These are phyloP conservation scores for Darevskia nairensis DNA, from an alignment of 2,797 vertebrate species.

Conservation along the genomic window DNA sequence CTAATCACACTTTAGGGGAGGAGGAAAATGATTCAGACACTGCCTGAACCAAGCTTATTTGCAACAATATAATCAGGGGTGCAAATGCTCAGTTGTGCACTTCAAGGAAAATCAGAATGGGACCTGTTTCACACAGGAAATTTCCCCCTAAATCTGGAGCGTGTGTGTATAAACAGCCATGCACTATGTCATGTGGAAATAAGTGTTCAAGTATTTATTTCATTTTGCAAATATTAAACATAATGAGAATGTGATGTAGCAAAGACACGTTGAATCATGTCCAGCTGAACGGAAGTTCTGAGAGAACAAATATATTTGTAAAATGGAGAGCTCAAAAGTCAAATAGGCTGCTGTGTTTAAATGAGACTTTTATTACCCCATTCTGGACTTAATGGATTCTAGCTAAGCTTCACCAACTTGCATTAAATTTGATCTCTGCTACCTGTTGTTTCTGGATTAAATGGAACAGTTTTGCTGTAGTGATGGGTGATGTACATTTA, in stretches of 20 bases:
- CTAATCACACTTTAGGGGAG: too few relatives aligned
- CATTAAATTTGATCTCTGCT: conserved; percentile 35
- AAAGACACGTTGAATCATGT: background rate
- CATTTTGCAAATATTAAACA: background rate
- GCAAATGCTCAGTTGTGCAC: background rate
- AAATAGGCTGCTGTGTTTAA: conserved; percentile 1
- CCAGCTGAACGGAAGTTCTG: background rate
- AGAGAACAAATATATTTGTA: background rate
- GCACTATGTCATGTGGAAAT: background rate
- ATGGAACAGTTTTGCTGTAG: background rate
- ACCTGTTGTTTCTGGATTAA: conserved; percentile 42
- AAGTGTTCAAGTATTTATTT: background rate
- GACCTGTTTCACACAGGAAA: background rate
- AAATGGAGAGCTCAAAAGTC: background rate
- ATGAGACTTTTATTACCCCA: conserved; percentile 26
- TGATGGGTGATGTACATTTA: background rate
- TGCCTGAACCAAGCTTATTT: background rate
- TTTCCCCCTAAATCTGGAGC: background rate
- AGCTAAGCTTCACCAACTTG: conserved; percentile 28
- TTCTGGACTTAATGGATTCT: conserved; percentile 46
- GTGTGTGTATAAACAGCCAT: background rate
- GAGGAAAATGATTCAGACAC: background rate
- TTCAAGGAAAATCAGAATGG: background rate
- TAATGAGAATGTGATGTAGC: background rate
- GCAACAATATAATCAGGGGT: background rate